Evolutionary conservation across 2,888 invertebrate species (phyloP), one percentile per base, ranked within the genome.

Genomic region (Busseola fusca): DNA sequence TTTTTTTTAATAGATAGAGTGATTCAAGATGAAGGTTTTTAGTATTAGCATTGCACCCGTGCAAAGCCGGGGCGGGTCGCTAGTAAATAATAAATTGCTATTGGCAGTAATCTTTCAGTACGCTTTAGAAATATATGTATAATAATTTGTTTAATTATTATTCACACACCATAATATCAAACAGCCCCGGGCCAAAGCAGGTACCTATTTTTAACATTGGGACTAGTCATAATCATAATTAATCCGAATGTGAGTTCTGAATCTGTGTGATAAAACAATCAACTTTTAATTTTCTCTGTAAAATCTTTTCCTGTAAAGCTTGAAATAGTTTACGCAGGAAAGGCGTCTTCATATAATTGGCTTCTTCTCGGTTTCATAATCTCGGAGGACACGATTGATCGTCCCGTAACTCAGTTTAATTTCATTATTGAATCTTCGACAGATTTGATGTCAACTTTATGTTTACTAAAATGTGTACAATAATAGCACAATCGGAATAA

Each of bases 351-450:
- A 81, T 79, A 87, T 91, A 93, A 92, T 91, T 90, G 88, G 88
- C 88, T 89, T 88, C 87, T 86, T 90, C 87, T 86, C 85, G 81
- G 86, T 84, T 87, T 89, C 88, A 88, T 90, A 91, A 90, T 90
- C 91, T 89, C 88, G 60, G 72, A 88, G 86, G 90, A 87, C 83
- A 83, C 88, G 86, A 90, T 92, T 90, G 92, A 92, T 92, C 89
- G 88, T 89, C 91, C 85, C 76, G 59, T 25, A 87, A 84, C 66
- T 74, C 88, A 84, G 81, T 83, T 87, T 89, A 90, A 90, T 88
- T 89, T 84, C 87, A 89, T 89, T 85, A 90, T 84, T 76, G 69
- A 83, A 86, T 81, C 86, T 78, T 71, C 60, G 80, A 80, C 52
- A 45, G n/a, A 76, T 71, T 63, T 80, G 59, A 78, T 73, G 66